Conservation (phyloP, 2,113 vertebrate genomes). For the Rhinopomastus cyanomelas region DNA sequence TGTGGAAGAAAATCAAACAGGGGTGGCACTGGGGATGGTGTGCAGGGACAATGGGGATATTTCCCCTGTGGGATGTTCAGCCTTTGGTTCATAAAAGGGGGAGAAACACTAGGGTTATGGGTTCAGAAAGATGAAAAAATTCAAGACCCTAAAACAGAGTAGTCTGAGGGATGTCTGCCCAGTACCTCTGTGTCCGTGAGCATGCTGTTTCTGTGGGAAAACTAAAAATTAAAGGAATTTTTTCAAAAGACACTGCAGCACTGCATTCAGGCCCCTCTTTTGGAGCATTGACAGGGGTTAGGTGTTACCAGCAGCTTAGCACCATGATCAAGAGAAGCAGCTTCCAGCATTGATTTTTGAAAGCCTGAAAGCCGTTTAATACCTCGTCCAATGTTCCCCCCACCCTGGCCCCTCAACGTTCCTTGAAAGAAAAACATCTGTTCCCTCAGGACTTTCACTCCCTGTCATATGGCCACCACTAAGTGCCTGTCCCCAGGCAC, state of each 20-base stretch:
- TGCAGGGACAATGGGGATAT: neutral
- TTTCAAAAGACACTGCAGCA: no score
- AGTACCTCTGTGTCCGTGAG: fast-evolving
- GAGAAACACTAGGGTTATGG: neutral
- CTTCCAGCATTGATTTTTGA: neutral
- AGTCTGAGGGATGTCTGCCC: neutral
- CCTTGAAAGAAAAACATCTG: conserved; percentile 48
- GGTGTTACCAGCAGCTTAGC: neutral
- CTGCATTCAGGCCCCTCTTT: neutral
- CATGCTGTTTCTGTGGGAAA: neutral
- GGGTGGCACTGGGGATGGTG: neutral
- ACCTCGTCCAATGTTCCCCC: neutral
- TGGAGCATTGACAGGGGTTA: neutral
- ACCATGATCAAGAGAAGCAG: neutral
- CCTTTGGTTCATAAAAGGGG: neutral
- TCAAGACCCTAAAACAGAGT: neutral
- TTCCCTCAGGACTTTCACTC: conserved; percentile 31
- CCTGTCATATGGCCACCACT: neutral
- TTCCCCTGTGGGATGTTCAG: neutral
- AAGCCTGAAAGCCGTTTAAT: neutral
- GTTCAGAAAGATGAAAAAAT: neutral
- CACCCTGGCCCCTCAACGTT: fast-evolving
- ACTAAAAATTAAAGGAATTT: neutral
- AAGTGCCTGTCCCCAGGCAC: conserved; percentile 35
- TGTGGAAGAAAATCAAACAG: neutral